A percentile compares a stretch with the other conserved stretches of the same genome.
Evolutionary conservation across 2,797 vertebrate genomes (phyloP).

Genomic region (Oreochromis mossambicus): DNA sequence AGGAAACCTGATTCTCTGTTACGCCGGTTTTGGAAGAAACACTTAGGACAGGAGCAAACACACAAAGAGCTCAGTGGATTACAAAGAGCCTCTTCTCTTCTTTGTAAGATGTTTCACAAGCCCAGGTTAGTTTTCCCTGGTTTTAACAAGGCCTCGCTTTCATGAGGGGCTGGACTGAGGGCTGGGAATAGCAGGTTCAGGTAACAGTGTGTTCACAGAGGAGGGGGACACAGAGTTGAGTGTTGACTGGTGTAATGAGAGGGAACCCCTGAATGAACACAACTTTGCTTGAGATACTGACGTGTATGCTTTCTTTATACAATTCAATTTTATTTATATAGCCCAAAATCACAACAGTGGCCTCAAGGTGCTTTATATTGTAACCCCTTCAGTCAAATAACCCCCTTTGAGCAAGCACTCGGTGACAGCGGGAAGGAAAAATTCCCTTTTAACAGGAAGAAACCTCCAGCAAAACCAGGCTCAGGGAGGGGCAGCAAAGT

Average conservation of each 20-base stretch:
- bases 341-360: not conserved
- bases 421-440: not conserved
- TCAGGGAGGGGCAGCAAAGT: not conserved
- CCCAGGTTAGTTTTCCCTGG: conserved; percentile 17
- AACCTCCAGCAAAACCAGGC: not conserved
- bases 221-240: not conserved
- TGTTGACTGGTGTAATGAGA: conserved; percentile 19
- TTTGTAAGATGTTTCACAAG: conserved; percentile 53
- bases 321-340: not conserved
- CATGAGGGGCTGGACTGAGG: conserved; percentile 11
- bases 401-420: not conserved
- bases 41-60: conserved; percentile 29
- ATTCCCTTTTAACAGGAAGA: not conserved
- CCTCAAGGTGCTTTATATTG: not conserved
- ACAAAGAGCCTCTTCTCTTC: conserved; percentile 65
- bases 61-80: conserved; percentile 29
- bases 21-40: conserved; percentile 46
- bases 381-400: not conserved
- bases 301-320: not conserved
- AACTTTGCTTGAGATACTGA: not conserved
- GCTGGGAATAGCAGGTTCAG: conserved; percentile 60
- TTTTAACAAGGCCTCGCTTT: conserved; percentile 56
- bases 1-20: conserved; percentile 50
- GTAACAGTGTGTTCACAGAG: conserved; percentile 36
- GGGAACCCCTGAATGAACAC: not conserved